Evolutionary conservation across 2,113 vertebrate genomes (phyloP), one percentile per base, ranked within the genome.

Genomic region (Xyrauchen texanus): DNA sequence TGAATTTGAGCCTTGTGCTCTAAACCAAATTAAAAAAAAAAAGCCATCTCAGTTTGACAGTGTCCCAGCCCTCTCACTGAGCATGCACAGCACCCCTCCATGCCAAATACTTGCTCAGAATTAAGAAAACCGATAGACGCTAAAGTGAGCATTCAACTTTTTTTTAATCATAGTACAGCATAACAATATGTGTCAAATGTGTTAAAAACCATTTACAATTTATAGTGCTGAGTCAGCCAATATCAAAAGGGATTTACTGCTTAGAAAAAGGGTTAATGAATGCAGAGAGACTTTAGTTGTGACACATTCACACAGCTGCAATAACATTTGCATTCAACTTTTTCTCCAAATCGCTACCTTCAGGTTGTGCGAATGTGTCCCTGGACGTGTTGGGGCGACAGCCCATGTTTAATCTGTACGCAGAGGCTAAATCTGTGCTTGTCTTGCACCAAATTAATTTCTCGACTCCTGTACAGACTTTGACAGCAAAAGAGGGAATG

Each of bases 31-130:
- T 34, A 34, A 34, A 34, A 34, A 81, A 78, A 83, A 87, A 87
- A 82, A 73, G 84, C 62, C 65, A 68, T 62, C 57, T 44, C 5
- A 4, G 53, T 81, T 83, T 76, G 79, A 71, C 80, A 51, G 82
- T 86, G 90, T 90, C 92, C 89, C 92, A 91, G 91, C 91, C 92
- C 85, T 90, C 87, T 85, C 85, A 66, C 77, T 83, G 62, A 45
- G 70, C 47, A 15, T 34, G 4, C 11, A 51, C 62, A 51, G 61
- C 15, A 16, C 42, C 12, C 8, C 46, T 63, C 47, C 62, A 46
- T 42, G 47, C 49, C 15, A 63, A 72, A 63, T 44, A 53, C 21
- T 75, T 75, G 12, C 57, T 44, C 9, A 52, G 15, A 60, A 60
- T 80, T 16, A 60, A 60, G 68, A 57, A 58, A 10, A 58, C 2